Conservation (phyloP, 2,797 vertebrate species). For the Halcyon leucocephala region DNA sequence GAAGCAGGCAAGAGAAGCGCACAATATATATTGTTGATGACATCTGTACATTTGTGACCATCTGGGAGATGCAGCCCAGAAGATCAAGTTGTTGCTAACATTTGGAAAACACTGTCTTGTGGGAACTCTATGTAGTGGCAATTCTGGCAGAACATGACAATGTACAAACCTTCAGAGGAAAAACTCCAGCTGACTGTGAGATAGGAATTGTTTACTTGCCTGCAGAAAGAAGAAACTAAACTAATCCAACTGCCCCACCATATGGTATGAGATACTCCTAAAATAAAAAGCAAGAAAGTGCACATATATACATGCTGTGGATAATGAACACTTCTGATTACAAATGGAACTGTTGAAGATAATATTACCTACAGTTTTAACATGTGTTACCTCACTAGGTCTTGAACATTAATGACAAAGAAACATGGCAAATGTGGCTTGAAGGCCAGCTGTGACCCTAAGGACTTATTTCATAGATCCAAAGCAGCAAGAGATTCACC, state of each 20-base stretch:
- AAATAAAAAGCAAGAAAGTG: neutral
- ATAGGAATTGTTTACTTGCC: constrained; percentile 23
- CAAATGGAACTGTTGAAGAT: neutral
- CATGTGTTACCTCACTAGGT: neutral
- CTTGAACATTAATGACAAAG: neutral
- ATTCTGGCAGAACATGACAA: constrained; percentile 45
- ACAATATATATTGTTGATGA: neutral
- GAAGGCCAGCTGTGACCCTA: neutral
- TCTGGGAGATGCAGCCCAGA: constrained; percentile 13
- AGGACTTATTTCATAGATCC: neutral
- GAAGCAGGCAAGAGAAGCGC: neutral
- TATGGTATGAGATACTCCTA: constrained; percentile 8
- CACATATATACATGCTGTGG: accelerated
- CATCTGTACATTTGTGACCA: constrained; percentile 25
- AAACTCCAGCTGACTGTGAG: constrained; percentile 26
- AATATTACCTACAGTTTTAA: neutral
- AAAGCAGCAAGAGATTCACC: neutral
- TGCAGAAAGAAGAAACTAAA: constrained; percentile 39
- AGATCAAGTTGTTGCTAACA: constrained; percentile 19
- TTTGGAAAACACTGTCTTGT: neutral
- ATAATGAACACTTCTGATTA: neutral
- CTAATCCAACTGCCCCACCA: constrained; percentile 25
- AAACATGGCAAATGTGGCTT: neutral
- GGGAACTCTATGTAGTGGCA: neutral
- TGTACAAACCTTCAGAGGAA: constrained; percentile 34